Base-by-base conservation (phyloP, 2,113 vertebrate genomes). In the Scortum barcoo region DNA sequence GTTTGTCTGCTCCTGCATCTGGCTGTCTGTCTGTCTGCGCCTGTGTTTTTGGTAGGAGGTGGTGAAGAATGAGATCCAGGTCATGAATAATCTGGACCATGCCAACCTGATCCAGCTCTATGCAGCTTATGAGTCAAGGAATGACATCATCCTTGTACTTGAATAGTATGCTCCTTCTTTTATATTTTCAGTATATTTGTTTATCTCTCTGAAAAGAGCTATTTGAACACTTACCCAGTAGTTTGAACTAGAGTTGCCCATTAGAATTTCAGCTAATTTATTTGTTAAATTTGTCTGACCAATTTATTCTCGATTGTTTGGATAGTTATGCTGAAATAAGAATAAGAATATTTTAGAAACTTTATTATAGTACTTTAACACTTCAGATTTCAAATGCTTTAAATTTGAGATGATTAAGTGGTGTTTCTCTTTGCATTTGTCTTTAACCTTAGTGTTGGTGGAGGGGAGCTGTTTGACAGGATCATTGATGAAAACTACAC, bases 1-100 rank as follows among this genome's bases (percentile, higher is more conserved):
- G 48, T 70, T 6, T 54, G 69, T 68, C 14, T 48, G 67, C 44
- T 8, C 60, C 66, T 48, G 14, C 36, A 10, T 44, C 50, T 44
- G 33, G 12, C 40, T 76, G 69, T 76, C 26, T 54, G 58, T 73
- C 30, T 71, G 71, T 88, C 50, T 88, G 80, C 63, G 13, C 83
- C 61, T 83, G 80, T 91, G 85, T 76, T 66, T 92, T 93, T 89
- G 90, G 80, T 93, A 99, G 98, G 98, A 99, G 54, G 94, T 97
- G 86, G 97, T 97, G 68, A 99, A 96, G 94, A 99, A 98, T 73
- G 98, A 99, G 93, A 98, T 99, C 88, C 96, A 89, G 61, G 95
- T 99, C 46, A 99, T 99, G 98, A 99, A 99, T 93, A 97, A 98
- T 82, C 94, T 99, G 88, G 97, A 98, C 94, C 98, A 99, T 0